Evolutionary conservation across 2,888 invertebrate genomes (phyloP).

Genomic region (Polymixis flavicincta): DNA sequence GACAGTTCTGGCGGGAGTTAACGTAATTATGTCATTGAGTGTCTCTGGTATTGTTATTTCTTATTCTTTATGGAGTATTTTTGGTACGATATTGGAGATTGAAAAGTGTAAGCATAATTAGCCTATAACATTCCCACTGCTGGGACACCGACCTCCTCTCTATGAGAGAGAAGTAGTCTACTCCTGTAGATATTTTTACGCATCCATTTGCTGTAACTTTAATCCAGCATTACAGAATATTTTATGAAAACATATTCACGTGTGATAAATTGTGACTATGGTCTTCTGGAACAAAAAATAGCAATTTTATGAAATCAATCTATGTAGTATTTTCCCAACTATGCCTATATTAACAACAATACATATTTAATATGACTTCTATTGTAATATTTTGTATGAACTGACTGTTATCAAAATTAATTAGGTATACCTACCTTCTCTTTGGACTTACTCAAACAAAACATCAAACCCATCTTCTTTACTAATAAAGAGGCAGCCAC

Average conservation of each 20-base stretch:
- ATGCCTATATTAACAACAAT: too few species aligned
- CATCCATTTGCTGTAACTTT: neutral
- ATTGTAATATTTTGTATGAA: neutral
- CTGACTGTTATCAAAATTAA: neutral
- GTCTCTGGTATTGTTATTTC: constrained; percentile 63
- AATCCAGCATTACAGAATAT: neutral
- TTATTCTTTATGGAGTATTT: constrained; percentile 54
- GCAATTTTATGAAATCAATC: too few species aligned
- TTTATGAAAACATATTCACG: too few species aligned
- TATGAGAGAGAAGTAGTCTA: too few species aligned
- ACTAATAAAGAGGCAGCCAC: constrained; percentile 48
- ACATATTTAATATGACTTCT: neutral
- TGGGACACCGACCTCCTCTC: too few species aligned
- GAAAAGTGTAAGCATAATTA: neutral
- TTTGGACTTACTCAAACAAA: constrained; percentile 4
- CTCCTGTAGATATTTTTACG: constrained; percentile 5
- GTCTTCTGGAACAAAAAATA: too few species aligned
- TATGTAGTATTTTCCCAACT: too few species aligned
- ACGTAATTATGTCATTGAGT: constrained; percentile 67
- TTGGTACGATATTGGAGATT: constrained; percentile 31
- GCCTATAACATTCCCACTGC: too few species aligned
- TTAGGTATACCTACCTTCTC: neutral
- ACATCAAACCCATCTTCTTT: constrained; percentile 26
- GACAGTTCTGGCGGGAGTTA: constrained; percentile 67
- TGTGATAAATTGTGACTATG: too few species aligned